Evolutionary conservation across 2,888 invertebrate species (phyloP).

Genomic region (Quadroppia sp.): DNA sequence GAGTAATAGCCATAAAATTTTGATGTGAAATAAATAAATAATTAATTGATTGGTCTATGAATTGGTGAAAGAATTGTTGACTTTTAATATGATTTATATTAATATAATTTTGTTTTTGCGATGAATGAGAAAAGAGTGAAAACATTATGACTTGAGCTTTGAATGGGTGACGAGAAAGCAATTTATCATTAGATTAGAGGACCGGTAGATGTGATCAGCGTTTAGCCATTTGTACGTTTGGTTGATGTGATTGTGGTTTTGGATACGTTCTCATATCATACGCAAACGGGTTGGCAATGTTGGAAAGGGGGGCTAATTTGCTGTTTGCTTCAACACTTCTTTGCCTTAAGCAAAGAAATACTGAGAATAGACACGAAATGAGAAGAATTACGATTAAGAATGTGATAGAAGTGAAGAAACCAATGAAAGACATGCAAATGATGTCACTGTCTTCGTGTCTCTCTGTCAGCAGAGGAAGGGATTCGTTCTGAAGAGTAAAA

Average conservation of each 20-base stretch:
- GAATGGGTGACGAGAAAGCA: slow-evolving; percentile 20
- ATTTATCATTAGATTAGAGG: not conserved
- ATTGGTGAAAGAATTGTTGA: not conserved
- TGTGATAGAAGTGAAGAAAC: slow-evolving; percentile 79
- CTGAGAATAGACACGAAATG: slow-evolving; percentile 77
- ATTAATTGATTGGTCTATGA: slow-evolving; percentile 17
- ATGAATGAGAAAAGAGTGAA: slow-evolving; percentile 6
- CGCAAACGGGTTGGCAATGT: not conserved
- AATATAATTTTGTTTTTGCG: not conserved
- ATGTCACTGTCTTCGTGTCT: slow-evolving; percentile 56
- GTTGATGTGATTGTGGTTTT: slow-evolving; percentile 4
- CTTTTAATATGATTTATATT: not conserved
- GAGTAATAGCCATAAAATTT: not conserved
- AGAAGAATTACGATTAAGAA: slow-evolving; percentile 75
- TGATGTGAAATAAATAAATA: slow-evolving; percentile 24
- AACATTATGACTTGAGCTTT: slow-evolving; percentile 35
- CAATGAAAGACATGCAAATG: slow-evolving; percentile 92
- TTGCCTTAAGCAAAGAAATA: slow-evolving; percentile 71
- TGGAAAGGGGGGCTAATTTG: not conserved
- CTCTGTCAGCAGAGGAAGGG: slow-evolving; percentile 37
- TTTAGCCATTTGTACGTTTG: slow-evolving; percentile 25
- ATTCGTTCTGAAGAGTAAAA: slow-evolving; percentile 60
- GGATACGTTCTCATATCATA: slow-evolving; percentile 28
- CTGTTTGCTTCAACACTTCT: slow-evolving; percentile 52
- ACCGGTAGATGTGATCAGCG: slow-evolving; percentile 7